These are phyloP conservation scores for Platysteira castanea DNA, from an alignment of 2,113 vertebrate species.

Conservation along the genomic window DNA sequence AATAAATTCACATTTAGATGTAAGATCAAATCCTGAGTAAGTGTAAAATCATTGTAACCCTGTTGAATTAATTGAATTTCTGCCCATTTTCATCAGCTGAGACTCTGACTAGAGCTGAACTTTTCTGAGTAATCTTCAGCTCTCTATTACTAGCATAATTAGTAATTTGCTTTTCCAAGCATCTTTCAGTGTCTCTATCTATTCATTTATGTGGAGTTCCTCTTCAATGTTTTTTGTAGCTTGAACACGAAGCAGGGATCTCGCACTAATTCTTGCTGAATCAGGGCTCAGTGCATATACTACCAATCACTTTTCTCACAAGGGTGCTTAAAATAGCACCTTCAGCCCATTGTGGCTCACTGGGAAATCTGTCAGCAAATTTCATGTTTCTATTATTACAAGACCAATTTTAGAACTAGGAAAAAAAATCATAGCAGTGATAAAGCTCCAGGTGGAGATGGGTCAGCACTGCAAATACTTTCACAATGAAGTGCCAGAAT, in stretches of 20 bases:
- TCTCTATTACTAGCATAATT: not conserved
- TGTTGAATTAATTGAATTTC: not conserved
- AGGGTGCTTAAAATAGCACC: slow-evolving; percentile 40
- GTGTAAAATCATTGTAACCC: not conserved
- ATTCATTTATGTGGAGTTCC: not conserved
- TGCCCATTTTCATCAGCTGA: not conserved
- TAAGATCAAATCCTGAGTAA: not conserved
- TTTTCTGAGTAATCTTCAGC: not conserved
- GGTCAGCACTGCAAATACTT: not conserved
- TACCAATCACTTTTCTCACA: slow-evolving; percentile 9
- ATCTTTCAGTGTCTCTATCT: not conserved
- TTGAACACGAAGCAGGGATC: not conserved
- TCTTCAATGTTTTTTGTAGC: not conserved
- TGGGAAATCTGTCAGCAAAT: slow-evolving; percentile 59
- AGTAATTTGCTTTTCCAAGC: not conserved
- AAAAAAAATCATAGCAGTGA: not conserved
- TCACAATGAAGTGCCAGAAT: not conserved
- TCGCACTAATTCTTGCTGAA: slow-evolving; percentile 11
- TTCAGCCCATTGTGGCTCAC: not conserved
- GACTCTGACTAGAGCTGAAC: not conserved
- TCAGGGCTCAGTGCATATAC: not conserved
- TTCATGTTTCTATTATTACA: slow-evolving; percentile 32
- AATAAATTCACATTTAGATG: not conserved
- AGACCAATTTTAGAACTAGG: not conserved
- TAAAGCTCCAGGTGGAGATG: not conserved